phyloP scores from a whole-genome alignment of 1,140 invertebrate genomes.

The Chymomyza costata region DNA sequence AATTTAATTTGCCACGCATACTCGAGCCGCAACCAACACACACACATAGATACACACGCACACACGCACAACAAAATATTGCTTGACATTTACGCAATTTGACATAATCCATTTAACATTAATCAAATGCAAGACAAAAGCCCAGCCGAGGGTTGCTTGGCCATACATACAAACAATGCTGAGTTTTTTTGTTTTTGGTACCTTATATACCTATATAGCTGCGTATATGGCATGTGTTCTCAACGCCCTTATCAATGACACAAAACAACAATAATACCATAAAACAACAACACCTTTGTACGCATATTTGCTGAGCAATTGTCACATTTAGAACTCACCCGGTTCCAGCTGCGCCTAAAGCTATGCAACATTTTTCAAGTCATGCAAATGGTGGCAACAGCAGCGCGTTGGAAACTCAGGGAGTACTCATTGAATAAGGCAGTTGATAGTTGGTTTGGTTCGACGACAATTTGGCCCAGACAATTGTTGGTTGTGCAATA shows the following conservation, averaged over 20 bases:
- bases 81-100: conserved; percentile 32
- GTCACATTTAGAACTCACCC: not conserved
- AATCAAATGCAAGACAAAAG: conserved; percentile 13
- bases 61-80: not conserved
- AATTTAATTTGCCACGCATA: not conserved
- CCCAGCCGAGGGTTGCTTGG: no score
- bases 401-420: not conserved
- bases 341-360: not conserved
- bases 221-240: no score
- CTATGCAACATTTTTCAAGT: not conserved
- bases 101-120: conserved; percentile 43
- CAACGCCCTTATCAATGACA: not conserved
- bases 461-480: no score
- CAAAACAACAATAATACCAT: not conserved
- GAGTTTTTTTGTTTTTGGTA: no score
- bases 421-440: no score
- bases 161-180: not conserved
- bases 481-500: no score
- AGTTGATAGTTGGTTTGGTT: no score
- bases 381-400: not conserved
- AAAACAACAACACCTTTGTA: not conserved
- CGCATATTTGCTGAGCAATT: conserved; percentile 6
- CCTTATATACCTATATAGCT: no score
- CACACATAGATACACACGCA: not conserved
- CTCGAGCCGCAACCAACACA: not conserved